Percentiles rank a stretch among this genome's conserved stretches.
Conservation (phyloP, 2,113 vertebrate genomes). For the Tinamus guttatus region DNA sequence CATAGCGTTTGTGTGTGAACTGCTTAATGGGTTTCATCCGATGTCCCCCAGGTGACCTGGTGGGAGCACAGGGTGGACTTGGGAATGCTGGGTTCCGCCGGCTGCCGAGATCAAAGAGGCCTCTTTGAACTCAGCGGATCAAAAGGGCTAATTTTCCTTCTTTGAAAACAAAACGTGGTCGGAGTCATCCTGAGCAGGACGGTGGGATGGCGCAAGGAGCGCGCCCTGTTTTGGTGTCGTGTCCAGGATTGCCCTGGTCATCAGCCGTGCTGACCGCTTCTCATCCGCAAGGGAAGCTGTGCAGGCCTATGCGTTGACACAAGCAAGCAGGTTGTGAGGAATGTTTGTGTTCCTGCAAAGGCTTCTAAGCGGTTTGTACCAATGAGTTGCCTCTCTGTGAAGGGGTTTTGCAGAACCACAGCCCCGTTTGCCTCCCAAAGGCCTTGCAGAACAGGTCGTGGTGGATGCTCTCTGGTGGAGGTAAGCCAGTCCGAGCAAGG, state of each 20-base stretch:
- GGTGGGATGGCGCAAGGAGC: accelerated
- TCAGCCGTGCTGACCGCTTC: not conserved
- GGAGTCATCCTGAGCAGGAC: not conserved
- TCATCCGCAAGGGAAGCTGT: not conserved
- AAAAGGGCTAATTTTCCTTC: not conserved
- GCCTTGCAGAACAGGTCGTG: not conserved
- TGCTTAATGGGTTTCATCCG: too few species aligned
- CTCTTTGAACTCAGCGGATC: not conserved
- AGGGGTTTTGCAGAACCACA: not conserved
- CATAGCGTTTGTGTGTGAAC: accelerated
- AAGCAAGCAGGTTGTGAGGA: not conserved
- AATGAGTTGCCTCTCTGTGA: not conserved
- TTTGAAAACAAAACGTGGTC: accelerated
- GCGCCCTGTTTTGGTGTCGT: not conserved
- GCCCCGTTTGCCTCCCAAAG: not conserved
- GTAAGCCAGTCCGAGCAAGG: too few species aligned
- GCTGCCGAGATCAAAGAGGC: accelerated
- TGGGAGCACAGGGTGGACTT: not conserved
- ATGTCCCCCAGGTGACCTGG: not conserved
- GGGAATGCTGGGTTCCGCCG: accelerated
- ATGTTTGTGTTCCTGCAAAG: not conserved
- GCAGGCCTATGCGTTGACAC: not conserved
- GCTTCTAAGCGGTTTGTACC: accelerated
- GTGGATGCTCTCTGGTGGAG: not conserved
- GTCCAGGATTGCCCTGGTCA: not conserved